These are phyloP conservation scores for Microcaecilia unicolor DNA, from an alignment of 2,797 vertebrate species.

Conservation along the genomic window DNA sequence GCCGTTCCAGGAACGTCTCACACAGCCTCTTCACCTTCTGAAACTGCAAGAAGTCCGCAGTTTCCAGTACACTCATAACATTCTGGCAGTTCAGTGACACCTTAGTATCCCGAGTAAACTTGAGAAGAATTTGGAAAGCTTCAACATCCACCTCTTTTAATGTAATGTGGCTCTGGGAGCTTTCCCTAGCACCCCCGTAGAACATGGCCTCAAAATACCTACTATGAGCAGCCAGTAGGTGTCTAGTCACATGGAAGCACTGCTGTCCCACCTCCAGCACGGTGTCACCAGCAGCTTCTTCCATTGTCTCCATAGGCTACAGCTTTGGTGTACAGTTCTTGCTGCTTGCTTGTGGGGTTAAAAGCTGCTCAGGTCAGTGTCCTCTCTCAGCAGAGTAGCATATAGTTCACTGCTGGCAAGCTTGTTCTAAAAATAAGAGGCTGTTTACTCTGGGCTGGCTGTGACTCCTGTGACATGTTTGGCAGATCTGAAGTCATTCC, in stretches of 20 bases:
- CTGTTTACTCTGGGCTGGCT: too few relatives aligned
- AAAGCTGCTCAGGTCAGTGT: too few relatives aligned
- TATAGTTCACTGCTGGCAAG: too few relatives aligned
- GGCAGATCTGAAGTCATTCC: too few relatives aligned
- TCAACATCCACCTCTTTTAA: slow-evolving; percentile 54
- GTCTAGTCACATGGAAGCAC: slow-evolving; percentile 66
- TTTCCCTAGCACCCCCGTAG: slow-evolving; percentile 69
- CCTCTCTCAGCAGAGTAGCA: too few relatives aligned
- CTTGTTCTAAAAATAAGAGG: too few relatives aligned
- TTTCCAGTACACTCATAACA: slow-evolving; percentile 65
- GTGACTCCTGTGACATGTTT: too few relatives aligned
- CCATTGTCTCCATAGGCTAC: too few relatives aligned
- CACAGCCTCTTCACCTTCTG: slow-evolving; percentile 64
- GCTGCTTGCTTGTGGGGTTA: too few relatives aligned
- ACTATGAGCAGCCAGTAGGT: slow-evolving; percentile 59
- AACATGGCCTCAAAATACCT: slow-evolving; percentile 80
- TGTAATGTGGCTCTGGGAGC: slow-evolving; percentile 50
- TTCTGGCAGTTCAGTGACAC: slow-evolving; percentile 57
- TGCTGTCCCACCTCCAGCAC: slow-evolving; percentile 61
- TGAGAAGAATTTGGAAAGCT: slow-evolving; percentile 63
- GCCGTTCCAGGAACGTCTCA: slow-evolving; percentile 74
- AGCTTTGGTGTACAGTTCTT: too few relatives aligned
- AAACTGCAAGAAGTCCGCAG: slow-evolving; percentile 73
- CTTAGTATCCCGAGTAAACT: slow-evolving; percentile 43
- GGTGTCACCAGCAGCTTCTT: too few relatives aligned